Evolutionary conservation across 2,888 invertebrate species (phyloP), one percentile per base, ranked within the genome.

Genomic region (Hypercompe scribonia): DNA sequence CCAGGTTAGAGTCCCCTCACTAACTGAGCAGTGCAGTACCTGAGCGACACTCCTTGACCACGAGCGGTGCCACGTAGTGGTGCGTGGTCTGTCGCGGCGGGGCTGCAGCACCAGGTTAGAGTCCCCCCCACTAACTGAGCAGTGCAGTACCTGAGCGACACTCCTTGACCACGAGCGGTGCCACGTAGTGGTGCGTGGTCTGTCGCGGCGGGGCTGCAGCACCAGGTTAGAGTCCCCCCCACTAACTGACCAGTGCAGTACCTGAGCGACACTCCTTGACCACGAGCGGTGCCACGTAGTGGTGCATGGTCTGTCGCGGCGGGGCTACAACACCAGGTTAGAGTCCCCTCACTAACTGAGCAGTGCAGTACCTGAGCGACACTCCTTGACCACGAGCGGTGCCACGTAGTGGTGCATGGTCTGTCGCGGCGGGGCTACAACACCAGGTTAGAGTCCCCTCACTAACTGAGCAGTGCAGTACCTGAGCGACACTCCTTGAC

Each of bases 21-120:
- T n/a, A 58, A n/a, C 28, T 33, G 18, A 63, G 33, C 18, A 18
- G 63, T 63, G 63, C 33, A 63, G 39, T 68, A 61, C 61, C 68
- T 39, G 58, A 58, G 69, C 61, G 61, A 21, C 69, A 69, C 61
- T 97, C 97, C 87, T 97, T 97, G 0, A 97, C 95, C n/a, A 97
- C 96, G 33, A 97, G 94, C 4, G 98, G 97, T 77, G 96, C 91
- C 36, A 97, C 96, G 79, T 97, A 97, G 70, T 95, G 88, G 79
- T 89, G 90, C 72, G 77, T 76, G 36, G 81, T 58, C 33, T 82
- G 78, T 11, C 78, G 31, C 36, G 74, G 76, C 1, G 75, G 91
- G 81, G 96, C 99, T 99, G 99, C 75, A 99, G 94, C 33, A 98
- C 98, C 95, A 99, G 96, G 90, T 97, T 97, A 7, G 98, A 98